These are phyloP conservation scores for Oligia latruncula DNA, from an alignment of 2,888 invertebrate genomes.

Conservation along the genomic window DNA sequence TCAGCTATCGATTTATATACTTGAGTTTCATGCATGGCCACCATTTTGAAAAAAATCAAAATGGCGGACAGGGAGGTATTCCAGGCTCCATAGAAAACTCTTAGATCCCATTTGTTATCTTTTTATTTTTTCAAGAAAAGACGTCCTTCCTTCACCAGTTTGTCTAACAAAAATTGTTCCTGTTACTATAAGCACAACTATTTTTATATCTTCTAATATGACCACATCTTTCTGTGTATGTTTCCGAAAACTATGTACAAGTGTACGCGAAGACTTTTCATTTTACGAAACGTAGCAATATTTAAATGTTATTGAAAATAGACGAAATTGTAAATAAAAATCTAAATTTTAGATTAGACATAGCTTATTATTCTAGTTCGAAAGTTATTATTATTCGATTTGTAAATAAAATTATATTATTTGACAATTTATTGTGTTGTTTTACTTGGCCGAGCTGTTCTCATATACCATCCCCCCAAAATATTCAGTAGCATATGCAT, in stretches of 20 bases:
- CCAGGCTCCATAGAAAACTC: not conserved
- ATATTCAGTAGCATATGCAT: not conserved
- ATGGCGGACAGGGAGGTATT: not conserved
- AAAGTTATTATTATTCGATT: constrained; percentile 83
- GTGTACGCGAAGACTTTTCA: constrained; percentile 55
- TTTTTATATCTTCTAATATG: constrained; percentile 47
- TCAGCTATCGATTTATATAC: too few species aligned
- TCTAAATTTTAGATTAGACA: constrained; percentile 66
- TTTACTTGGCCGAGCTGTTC: constrained; percentile 50
- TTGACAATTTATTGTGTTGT: constrained; percentile 79
- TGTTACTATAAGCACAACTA: constrained; percentile 62
- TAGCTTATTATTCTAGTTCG: constrained; percentile 75
- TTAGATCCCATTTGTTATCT: not conserved
- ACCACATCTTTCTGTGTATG: constrained; percentile 18
- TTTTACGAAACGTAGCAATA: constrained; percentile 68
- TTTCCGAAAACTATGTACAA: constrained; percentile 32
- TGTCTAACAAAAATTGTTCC: constrained; percentile 53
- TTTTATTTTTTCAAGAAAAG: not conserved
- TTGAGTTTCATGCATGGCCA: too few species aligned
- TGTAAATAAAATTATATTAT: constrained; percentile 90
- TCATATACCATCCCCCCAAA: not conserved
- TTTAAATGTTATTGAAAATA: constrained; percentile 68
- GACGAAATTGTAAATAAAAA: constrained; percentile 77
- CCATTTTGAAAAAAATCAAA: not conserved
- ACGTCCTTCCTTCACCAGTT: not conserved